Percentiles rank a stretch among this genome's conserved stretches.
Evolutionary conservation across 2,888 invertebrate genomes (phyloP).

Genomic region (Phanerotoma sp.): DNA sequence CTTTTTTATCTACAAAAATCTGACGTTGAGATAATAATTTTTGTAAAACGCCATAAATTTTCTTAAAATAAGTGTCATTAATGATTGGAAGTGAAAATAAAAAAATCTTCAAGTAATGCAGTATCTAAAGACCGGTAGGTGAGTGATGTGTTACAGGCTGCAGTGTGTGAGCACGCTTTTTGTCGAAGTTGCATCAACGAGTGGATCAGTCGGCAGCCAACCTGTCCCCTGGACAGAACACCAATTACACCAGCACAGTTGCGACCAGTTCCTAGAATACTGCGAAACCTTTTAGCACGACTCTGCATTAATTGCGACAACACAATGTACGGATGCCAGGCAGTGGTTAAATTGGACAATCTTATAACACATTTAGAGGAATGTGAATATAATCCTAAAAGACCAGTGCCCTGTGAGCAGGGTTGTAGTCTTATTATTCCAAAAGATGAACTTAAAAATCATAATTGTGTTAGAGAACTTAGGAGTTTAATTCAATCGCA

Average conservation of each 20-base stretch:
- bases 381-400: slow-evolving; percentile 92
- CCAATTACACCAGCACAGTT: slow-evolving; percentile 87
- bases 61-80: neutral
- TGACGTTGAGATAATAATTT: too few relatives aligned
- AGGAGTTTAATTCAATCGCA: slow-evolving; percentile 82
- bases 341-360: slow-evolving; percentile 83
- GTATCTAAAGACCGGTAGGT: slow-evolving; percentile 47
- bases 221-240: slow-evolving; percentile 92
- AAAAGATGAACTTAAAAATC: slow-evolving; percentile 91
- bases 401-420: slow-evolving; percentile 89
- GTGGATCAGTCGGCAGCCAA: slow-evolving; percentile 92
- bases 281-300: slow-evolving; percentile 87
- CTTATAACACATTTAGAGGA: slow-evolving; percentile 84
- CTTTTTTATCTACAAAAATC: too few relatives aligned
- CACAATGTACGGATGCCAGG: slow-evolving; percentile 80
- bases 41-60: neutral
- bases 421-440: slow-evolving; percentile 94
- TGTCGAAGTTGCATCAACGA: slow-evolving; percentile 92
- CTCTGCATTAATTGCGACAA: slow-evolving; percentile 92
- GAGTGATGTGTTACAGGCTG: slow-evolving; percentile 69
- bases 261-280: slow-evolving; percentile 88
- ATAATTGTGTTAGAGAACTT: slow-evolving; percentile 90
- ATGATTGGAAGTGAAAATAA: slow-evolving; percentile 8
- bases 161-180: slow-evolving; percentile 95
- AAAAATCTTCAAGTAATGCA: slow-evolving; percentile 25